phyloP scores from a whole-genome alignment of 2,797 vertebrate genomes.

The Sebastes flavidus region DNA sequence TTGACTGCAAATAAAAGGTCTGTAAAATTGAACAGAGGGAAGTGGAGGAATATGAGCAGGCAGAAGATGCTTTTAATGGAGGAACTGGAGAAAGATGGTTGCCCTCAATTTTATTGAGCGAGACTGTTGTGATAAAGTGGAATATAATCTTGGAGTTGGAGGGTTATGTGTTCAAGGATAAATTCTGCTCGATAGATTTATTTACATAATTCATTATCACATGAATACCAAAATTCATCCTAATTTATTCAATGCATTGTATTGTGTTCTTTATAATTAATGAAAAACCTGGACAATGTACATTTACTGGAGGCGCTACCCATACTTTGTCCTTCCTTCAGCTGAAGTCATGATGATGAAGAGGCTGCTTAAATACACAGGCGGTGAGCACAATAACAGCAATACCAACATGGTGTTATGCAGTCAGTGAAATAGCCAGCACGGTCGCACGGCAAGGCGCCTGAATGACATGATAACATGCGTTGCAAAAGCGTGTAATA shows the following conservation, averaged over 20 bases:
- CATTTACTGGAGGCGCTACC: not conserved
- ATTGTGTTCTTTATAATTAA: not conserved
- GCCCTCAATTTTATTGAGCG: not conserved
- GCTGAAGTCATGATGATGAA: not conserved
- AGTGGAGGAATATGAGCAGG: not conserved
- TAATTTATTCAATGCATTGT: not conserved
- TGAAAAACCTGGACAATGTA: not conserved
- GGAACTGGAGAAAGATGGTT: not conserved
- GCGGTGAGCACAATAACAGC: not conserved
- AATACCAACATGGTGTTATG: not conserved
- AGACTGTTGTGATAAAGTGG: not conserved
- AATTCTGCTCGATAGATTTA: not conserved
- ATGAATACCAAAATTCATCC: not conserved
- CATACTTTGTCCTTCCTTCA: not conserved
- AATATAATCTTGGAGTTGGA: not conserved
- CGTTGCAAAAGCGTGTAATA: too few species aligned
- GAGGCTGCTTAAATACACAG: not conserved
- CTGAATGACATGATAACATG: too few species aligned
- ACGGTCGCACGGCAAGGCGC: too few species aligned
- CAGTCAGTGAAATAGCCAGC: not conserved
- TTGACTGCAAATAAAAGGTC: constrained; percentile 24
- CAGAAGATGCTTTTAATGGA: not conserved
- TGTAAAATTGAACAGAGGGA: constrained; percentile 3
- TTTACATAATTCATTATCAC: not conserved
- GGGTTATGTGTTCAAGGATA: not conserved